Conservation (phyloP, 2,113 vertebrate species). For the Verasper variegatus region DNA sequence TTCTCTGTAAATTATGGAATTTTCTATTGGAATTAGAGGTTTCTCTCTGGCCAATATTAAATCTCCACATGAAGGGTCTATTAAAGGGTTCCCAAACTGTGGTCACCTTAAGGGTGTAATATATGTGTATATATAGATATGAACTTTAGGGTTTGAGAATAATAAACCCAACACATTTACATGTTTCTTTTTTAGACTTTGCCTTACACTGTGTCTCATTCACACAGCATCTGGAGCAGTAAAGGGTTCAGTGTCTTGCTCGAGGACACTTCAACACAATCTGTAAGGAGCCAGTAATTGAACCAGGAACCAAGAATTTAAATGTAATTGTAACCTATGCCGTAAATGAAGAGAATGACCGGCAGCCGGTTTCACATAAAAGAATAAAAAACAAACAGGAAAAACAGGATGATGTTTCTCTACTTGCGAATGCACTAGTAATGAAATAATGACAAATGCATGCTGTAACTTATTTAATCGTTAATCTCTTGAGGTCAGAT, state of each 20-base stretch:
- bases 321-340: background rate
- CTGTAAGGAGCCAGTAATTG: background rate
- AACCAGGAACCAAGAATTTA: background rate
- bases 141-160: background rate
- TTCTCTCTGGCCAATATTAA: background rate
- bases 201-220: background rate
- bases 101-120: constrained; percentile 4
- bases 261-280: background rate
- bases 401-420: constrained; percentile 13
- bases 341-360: constrained; percentile 27
- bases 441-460: constrained; percentile 48
- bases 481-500: constrained; percentile 50
- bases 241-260: background rate
- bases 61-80: background rate
- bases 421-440: constrained; percentile 21
- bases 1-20: constrained; percentile 14
- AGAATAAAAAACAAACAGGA: constrained; percentile 2
- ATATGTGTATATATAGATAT: background rate
- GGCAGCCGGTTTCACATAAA: constrained; percentile 23
- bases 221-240: background rate
- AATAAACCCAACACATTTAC: background rate
- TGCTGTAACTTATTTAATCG: constrained; percentile 49
- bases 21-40: constrained; percentile 12
- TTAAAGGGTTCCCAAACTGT: background rate
- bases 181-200: too few species aligned